Conservation (phyloP, 2,797 vertebrate species). For the Bradypus variegatus region DNA sequence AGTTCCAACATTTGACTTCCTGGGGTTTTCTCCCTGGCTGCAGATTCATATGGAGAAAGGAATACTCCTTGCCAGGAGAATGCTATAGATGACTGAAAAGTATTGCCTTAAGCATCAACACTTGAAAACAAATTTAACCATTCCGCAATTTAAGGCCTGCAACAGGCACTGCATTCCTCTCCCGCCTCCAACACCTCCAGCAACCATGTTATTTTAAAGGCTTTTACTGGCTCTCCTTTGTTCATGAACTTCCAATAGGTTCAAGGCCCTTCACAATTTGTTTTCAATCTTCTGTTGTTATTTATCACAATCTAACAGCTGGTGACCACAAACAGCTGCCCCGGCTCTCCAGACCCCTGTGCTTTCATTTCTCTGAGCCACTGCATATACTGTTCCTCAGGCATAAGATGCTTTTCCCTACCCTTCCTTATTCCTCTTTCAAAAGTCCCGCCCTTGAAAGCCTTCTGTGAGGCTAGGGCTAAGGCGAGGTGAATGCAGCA, state of each 20-base stretch:
- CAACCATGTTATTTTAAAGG: neutral
- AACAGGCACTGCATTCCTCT: accelerated
- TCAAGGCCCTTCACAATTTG: neutral
- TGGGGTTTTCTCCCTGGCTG: neutral
- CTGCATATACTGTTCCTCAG: neutral
- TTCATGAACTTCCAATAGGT: neutral
- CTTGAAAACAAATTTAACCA: neutral
- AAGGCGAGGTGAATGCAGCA: neutral
- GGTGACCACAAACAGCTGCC: no score
- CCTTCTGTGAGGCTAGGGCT: neutral
- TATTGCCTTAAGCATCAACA: neutral
- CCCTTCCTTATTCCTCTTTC: neutral
- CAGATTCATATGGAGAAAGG: neutral
- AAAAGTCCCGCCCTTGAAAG: neutral
- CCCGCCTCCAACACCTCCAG: neutral
- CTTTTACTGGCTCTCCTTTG: neutral
- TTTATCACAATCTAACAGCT: neutral
- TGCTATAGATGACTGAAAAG: neutral
- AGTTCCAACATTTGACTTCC: neutral
- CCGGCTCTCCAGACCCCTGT: neutral
- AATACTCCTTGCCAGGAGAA: neutral
- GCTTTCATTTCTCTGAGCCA: neutral
- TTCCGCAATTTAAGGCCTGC: neutral
- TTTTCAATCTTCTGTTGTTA: neutral
- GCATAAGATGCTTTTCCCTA: neutral